phyloP scores from a whole-genome alignment of 2,113 vertebrate genomes.

The Protomyctophum bolini region DNA sequence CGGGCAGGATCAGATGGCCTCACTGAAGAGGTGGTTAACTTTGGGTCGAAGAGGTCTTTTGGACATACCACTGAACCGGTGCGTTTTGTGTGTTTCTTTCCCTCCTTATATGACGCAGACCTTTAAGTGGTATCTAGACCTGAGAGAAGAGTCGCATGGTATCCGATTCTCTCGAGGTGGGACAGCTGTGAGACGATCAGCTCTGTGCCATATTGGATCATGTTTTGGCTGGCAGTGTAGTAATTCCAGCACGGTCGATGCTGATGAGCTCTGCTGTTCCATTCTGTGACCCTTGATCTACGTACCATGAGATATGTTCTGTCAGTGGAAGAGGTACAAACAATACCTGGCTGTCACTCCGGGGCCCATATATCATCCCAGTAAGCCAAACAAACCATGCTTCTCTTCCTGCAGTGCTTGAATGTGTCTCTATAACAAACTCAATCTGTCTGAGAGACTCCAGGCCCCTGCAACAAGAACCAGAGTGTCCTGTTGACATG shows the following conservation, averaged over 20 bases:
- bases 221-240: slow-evolving; percentile 34
- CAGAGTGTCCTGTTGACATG: neutral
- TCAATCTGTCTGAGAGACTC: slow-evolving; percentile 21
- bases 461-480: neutral
- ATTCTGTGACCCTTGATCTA: slow-evolving; percentile 4
- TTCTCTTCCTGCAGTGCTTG: neutral
- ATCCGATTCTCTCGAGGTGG: slow-evolving; percentile 1
- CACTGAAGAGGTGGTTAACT: no score
- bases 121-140: neutral
- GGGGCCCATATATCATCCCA: neutral
- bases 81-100: neutral
- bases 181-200: slow-evolving; percentile 28
- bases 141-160: slow-evolving; percentile 8
- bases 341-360: neutral
- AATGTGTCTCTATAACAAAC: slow-evolving; percentile 6
- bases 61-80: no score
- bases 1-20: no score
- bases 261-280: neutral
- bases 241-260: slow-evolving; percentile 3
- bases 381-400: neutral
- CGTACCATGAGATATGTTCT: neutral
- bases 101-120: neutral
- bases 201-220: slow-evolving; percentile 15
- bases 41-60: neutral
- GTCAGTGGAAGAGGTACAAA: slow-evolving; percentile 14